Percentiles rank a stretch among this genome's conserved stretches.
Conservation (phyloP, 2,113 vertebrate genomes). For the Corvus cornix region DNA sequence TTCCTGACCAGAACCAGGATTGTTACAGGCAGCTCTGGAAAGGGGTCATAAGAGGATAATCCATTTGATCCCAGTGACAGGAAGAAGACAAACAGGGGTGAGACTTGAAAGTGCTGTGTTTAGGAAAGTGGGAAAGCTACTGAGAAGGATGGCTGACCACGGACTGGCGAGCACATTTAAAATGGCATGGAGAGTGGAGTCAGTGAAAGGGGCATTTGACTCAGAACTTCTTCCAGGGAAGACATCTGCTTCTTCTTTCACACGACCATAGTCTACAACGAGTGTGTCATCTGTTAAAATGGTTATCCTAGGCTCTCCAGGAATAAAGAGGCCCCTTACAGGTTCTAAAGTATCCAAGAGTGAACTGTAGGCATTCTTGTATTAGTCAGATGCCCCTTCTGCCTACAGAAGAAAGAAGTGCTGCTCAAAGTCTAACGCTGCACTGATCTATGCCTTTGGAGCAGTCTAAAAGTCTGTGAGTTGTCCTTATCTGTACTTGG, state of each 20-base stretch:
- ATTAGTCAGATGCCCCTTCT: constrained; percentile 34
- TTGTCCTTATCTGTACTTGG: constrained; percentile 43
- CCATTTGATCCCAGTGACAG: neutral
- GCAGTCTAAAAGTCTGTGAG: constrained; percentile 14
- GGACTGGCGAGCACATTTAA: neutral
- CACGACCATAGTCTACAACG: neutral
- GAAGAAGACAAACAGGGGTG: neutral
- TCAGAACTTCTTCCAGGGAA: neutral
- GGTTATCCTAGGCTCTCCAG: neutral
- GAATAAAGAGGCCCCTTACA: constrained; percentile 9
- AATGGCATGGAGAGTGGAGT: neutral
- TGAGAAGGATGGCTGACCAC: neutral
- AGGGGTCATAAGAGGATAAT: neutral
- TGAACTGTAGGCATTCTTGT: neutral
- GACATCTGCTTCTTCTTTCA: constrained; percentile 8
- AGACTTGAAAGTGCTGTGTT: neutral
- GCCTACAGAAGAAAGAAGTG: constrained; percentile 27
- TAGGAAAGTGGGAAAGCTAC: neutral
- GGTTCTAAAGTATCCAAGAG: constrained; percentile 29
- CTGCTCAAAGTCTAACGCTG: constrained; percentile 22
- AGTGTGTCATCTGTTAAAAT: constrained; percentile 15
- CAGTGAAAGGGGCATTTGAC: neutral
- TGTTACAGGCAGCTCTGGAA: neutral
- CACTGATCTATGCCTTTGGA: constrained; percentile 41
- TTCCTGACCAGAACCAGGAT: neutral